phyloP scores from a whole-genome alignment of 2,888 invertebrate species.

The Orthosia gothica region DNA sequence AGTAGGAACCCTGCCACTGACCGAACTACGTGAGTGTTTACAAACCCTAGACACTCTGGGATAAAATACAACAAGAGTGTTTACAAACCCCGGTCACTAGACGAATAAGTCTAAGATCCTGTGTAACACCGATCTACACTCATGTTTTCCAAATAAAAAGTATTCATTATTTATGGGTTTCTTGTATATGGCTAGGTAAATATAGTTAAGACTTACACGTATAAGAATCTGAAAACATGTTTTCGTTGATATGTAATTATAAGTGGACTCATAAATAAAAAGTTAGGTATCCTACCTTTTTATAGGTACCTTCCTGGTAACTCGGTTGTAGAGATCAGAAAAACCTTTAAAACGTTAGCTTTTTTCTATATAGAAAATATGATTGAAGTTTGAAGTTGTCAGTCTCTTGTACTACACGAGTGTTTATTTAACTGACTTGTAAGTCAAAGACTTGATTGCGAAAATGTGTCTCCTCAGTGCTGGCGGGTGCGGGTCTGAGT shows the following conservation, averaged over 20 bases:
- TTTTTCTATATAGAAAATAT: no score
- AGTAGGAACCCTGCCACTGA: slow-evolving; percentile 1
- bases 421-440: slow-evolving; percentile 18
- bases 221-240: slow-evolving; percentile 33
- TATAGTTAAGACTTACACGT: slow-evolving; percentile 44
- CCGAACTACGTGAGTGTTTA: neutral
- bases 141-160: neutral
- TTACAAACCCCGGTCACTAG: neutral
- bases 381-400: neutral
- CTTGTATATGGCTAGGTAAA: slow-evolving; percentile 33
- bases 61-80: neutral
- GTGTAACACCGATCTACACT: neutral
- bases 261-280: no score
- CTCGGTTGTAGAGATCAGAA: neutral
- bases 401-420: slow-evolving; percentile 5
- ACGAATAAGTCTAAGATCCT: slow-evolving; percentile 1
- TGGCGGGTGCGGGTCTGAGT: slow-evolving; percentile 13
- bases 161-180: slow-evolving; percentile 4
- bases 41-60: neutral
- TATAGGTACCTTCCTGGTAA: neutral
- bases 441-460: slow-evolving; percentile 36
- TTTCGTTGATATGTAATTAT: slow-evolving; percentile 1
- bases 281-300: neutral
- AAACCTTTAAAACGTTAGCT: no score
- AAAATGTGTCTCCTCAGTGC: slow-evolving; percentile 23